Percentiles rank a stretch among this genome's conserved stretches.
These are phyloP conservation scores for Phylloscopus trochilus DNA, from an alignment of 2,113 vertebrate genomes.

Conservation along the genomic window DNA sequence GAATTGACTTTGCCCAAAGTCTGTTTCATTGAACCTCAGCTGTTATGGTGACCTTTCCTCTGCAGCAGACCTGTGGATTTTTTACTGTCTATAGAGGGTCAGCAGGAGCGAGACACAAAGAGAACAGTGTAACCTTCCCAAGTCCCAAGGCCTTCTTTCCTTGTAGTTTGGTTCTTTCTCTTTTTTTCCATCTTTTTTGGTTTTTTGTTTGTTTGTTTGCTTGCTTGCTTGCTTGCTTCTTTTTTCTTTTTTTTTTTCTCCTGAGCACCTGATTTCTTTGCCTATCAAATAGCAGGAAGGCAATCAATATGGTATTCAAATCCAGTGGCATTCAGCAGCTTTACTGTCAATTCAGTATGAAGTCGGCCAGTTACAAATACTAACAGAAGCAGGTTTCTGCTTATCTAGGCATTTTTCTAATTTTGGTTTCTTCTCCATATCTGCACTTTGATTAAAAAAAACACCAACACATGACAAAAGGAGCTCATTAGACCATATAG, in stretches of 20 bases:
- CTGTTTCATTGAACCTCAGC: not conserved
- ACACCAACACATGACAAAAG: accelerated
- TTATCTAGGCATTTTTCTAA: not conserved
- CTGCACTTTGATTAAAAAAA: not conserved
- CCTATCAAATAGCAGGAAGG: not conserved
- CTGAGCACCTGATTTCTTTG: not conserved
- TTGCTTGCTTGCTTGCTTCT: accelerated
- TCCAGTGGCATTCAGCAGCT: not conserved
- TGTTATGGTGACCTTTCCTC: not conserved
- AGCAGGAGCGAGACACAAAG: not conserved
- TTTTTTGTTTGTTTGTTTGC: too few species aligned
- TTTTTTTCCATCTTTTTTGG: not conserved
- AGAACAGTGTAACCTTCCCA: not conserved
- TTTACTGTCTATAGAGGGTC: not conserved
- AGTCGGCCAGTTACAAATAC: not conserved
- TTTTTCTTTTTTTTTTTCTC: accelerated
- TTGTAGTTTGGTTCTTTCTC: not conserved
- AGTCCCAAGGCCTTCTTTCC: not conserved
- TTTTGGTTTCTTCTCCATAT: not conserved
- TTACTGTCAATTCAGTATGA: not conserved
- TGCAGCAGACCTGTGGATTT: not conserved
- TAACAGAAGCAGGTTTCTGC: not conserved
- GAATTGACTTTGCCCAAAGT: not conserved
- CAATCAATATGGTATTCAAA: not conserved
- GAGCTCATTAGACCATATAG: not conserved